Base-by-base conservation (phyloP, 2,113 vertebrate genomes). In the Poecilia latipinna region DNA sequence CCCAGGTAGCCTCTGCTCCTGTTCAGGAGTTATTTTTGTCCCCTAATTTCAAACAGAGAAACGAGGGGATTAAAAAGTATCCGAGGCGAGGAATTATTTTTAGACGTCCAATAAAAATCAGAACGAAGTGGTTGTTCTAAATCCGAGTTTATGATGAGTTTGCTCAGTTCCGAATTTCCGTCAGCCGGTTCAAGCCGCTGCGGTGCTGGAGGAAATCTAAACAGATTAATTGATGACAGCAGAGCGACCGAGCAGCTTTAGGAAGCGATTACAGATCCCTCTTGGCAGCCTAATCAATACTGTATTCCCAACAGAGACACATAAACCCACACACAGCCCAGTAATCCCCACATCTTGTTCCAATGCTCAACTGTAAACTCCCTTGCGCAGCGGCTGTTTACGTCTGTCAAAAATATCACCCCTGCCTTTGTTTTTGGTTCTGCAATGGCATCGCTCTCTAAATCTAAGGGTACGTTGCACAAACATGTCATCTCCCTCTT, bases 401-500 rank as follows among this genome's bases (percentile, higher is more conserved):
- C 82, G 77, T 83, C 90, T 91, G 78, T 91, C 88, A 87, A 85
- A 90, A 93, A 91, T 91, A 81, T 92, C 87, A 87, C 88, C 89
- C 81, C 62, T 78, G 90, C 81, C 73, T 84, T 86, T 86, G 88
- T 90, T 89, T 90, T 91, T 65, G 79, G 74, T 80, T 87, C 83
- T 76, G 84, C 88, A 75, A 87, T 77, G 81, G 75, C 90, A 89
- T 77, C 65, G 75, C 88, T 92, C 83, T 91, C 82, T 90, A 90
- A 93, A 88, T 86, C 83, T 83, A 82, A 83, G 83, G 79, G 84
- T 78, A 91, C 68, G 84, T 87, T 88, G 87, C 82, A 91, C 92
- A 95, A 94, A 94, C 93, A 93, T 91, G 89, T 88, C 90, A 90
- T 90, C 88, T 85, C 81, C 75, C 57, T 82, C 75, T 83, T 76